Evolutionary conservation across 2,113 vertebrate genomes (phyloP), one percentile per base, ranked within the genome.

Genomic region (Atractosteus spatula): DNA sequence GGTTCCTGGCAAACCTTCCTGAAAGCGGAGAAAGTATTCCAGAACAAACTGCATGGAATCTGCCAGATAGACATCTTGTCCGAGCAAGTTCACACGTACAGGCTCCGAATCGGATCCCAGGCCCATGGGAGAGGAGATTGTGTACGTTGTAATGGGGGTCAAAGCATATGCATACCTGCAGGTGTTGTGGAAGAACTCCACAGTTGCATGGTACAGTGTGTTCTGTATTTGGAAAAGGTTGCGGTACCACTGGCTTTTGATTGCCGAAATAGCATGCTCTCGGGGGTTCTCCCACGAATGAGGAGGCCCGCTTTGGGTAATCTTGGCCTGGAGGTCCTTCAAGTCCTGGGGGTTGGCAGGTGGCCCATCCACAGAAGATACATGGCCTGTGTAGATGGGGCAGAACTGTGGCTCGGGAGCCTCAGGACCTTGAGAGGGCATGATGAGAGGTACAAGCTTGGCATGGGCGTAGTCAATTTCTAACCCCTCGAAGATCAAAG

Each of bases 21-120:
- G 91, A 59, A 93, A 91, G n/a, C 90, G 87, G 73, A 93, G 83
- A 70, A 91, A 91, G 75, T 93, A 93, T 81, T 93, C 91, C 42
- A 93, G 86, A 0, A 90, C 86, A 86, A 93, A 93, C 45, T 93
- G 91, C 91, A 93, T 93, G 16, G 91, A 93, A 79, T 93, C 91
- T 4, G 91, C 91, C 64, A 93, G 77, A 71, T 91, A 91, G n/a
- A 90, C 79, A 61, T 87, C 79, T 69, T 92, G 89, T 11, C 90
- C 91, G 57, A 92, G 75, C 41, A 93, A 71, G 73, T 85, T 84
- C 14, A 92, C 81, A 54, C 72, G 86, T 65, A 93, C 90, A 7
- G 91, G 91, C 57, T 93, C 87, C 12, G 91, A 93, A 75, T 93
- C 91, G 5, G 91, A 93, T 17, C 91, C 91, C 8, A 93, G 73